These are phyloP conservation scores for Epinephelus coioides DNA, from an alignment of 2,797 vertebrate species.

Conservation along the genomic window DNA sequence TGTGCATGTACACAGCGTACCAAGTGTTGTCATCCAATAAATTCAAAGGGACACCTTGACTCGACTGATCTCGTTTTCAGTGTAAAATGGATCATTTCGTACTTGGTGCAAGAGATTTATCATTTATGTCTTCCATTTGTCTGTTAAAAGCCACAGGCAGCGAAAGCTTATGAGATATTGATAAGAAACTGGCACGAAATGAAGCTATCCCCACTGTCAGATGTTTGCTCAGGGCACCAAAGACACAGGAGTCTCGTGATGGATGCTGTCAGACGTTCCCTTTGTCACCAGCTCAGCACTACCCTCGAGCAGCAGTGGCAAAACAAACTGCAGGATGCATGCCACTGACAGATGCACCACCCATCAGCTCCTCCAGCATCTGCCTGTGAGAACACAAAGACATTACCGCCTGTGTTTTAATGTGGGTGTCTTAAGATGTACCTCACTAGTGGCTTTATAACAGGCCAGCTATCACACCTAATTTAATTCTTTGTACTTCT, in stretches of 20 bases:
- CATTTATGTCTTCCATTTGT: slow-evolving; percentile 33
- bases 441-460: background rate
- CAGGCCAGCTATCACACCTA: background rate
- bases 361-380: slow-evolving; percentile 45
- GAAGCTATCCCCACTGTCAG: slow-evolving; percentile 48
- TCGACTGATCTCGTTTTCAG: slow-evolving; percentile 25
- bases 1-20: background rate
- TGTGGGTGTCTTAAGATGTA: background rate
- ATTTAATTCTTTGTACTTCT: background rate
- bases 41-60: slow-evolving; percentile 45
- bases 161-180: slow-evolving; percentile 67
- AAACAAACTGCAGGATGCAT: slow-evolving; percentile 55
- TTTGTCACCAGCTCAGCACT: slow-evolving; percentile 65
- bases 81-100: slow-evolving; percentile 22
- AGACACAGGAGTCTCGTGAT: slow-evolving; percentile 65
- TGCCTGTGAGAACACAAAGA: slow-evolving; percentile 29
- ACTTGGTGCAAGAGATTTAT: slow-evolving; percentile 14
- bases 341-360: slow-evolving; percentile 47
- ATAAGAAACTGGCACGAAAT: slow-evolving; percentile 63
- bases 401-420: background rate
- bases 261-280: slow-evolving; percentile 73
- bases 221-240: slow-evolving; percentile 54
- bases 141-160: slow-evolving; percentile 38
- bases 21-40: slow-evolving; percentile 32
- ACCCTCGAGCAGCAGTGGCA: slow-evolving; percentile 59